Evolutionary conservation across 2,888 invertebrate genomes (phyloP).

Genomic region (Ophioninae sp.): DNA sequence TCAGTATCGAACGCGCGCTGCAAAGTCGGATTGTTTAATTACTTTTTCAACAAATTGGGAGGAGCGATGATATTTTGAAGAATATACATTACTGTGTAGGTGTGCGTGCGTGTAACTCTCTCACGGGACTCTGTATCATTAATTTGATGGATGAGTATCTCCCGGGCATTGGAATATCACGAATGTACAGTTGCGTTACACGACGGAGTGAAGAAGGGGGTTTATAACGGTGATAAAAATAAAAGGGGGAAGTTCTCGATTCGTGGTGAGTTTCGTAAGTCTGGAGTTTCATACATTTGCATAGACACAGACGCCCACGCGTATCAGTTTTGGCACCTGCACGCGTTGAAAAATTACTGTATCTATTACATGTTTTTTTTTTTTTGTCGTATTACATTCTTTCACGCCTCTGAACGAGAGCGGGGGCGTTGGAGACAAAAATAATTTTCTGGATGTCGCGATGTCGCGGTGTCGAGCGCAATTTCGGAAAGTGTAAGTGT

Average conservation of each 20-base stretch:
- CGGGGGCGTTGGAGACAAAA: not conserved
- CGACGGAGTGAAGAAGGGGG: not conserved
- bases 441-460: not conserved
- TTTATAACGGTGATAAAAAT: conserved; percentile 40
- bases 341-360: not conserved
- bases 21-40: conserved; percentile 9
- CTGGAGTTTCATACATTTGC: conserved; percentile 7
- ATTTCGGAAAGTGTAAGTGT: too few species aligned
- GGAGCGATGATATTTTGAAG: not conserved
- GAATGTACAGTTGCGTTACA: conserved; percentile 42
- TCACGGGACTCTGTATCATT: conserved; percentile 45
- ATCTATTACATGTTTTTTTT: too few species aligned
- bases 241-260: conserved; percentile 36
- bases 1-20: too few species aligned
- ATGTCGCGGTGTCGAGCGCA: too few species aligned
- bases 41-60: not conserved
- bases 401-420: not conserved
- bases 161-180: conserved; percentile 50
- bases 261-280: conserved; percentile 35
- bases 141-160: conserved; percentile 59
- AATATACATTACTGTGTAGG: conserved; percentile 6
- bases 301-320: not conserved
- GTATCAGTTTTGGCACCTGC: not conserved
- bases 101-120: not conserved
- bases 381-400: not conserved